Evolutionary conservation across 2,797 vertebrate genomes (phyloP), one percentile per base, ranked within the genome.

Genomic region (Heteromormyrus szaboi): DNA sequence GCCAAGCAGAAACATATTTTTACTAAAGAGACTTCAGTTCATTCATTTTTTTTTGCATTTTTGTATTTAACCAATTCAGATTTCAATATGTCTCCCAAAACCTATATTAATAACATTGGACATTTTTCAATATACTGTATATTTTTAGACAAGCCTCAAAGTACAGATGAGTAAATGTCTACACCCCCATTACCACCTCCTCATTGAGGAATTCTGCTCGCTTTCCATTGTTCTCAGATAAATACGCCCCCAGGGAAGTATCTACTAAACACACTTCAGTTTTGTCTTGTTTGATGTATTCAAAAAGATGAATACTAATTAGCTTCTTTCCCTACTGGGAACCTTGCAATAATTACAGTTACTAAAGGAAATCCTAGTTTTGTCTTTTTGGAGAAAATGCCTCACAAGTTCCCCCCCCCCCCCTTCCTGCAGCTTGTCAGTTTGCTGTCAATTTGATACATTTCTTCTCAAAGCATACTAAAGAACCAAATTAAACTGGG

Each of bases 221-320:
- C 85, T 86, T 56, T 59, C 14, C 53, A 56, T 56, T 89, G 76
- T 86, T 76, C 50, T 17, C 41, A 41, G 76, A 83, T 87, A 83
- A 62, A 79, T 76, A 41, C n/a, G 41, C 25, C 72, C 76, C 81
- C 87, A 29, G 53, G 51, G 89, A 89, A 87, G 76, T 88, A 85
- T 89, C 44, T 37, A 17, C 44, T 68, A 59, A 88, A 62, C 87
- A 50, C 53, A 48, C 54, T 88, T 85, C 25, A 50, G 19, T 85
- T 56, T 48, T 84, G 25, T 84, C 72, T 83, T 48, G 54, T 89
- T 89, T 84, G 72, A 79, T 89, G n/a, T 84, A 88, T 84, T 88
- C 44, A 83, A 51, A 65, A 37, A 41, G 81, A 81, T 19, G 65
- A 89, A 84, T 50, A 56, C 41, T 87, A 87, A 87, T 89, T 87